Evolutionary conservation across 1,140 invertebrate genomes (phyloP).

Genomic region (Theocolax elegans): DNA sequence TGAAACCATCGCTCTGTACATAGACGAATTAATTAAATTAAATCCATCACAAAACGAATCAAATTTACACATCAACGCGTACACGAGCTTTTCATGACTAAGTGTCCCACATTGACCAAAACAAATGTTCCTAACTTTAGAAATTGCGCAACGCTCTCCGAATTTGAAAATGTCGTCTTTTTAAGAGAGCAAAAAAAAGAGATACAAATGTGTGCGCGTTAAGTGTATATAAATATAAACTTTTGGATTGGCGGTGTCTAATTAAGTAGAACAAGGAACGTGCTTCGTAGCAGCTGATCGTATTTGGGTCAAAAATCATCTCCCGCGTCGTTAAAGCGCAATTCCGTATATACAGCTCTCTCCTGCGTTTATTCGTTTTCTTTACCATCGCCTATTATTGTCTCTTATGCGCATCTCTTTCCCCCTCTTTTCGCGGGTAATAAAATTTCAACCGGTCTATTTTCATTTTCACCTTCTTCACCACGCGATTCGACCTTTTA

Average conservation of each 20-base stretch:
- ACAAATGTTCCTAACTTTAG: too few relatives aligned
- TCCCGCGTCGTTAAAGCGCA: slow-evolving; percentile 58
- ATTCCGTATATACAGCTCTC: slow-evolving; percentile 12
- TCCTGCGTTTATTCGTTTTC: slow-evolving; percentile 1
- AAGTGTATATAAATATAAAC: slow-evolving; percentile 17
- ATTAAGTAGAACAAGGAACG: slow-evolving; percentile 39
- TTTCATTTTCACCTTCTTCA: not conserved
- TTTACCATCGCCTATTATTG: slow-evolving; percentile 21
- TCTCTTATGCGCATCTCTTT: slow-evolving; percentile 48
- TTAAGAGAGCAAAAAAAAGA: not conserved
- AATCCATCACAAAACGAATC: too few relatives aligned
- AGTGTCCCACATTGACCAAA: too few relatives aligned
- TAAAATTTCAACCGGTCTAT: slow-evolving; percentile 35
- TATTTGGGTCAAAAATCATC: slow-evolving; percentile 63
- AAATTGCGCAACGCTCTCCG: slow-evolving; percentile 19
- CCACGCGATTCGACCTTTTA: too few relatives aligned
- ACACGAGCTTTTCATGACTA: too few relatives aligned
- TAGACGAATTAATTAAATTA: too few relatives aligned
- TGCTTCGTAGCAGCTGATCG: slow-evolving; percentile 36
- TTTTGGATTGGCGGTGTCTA: slow-evolving; percentile 18
- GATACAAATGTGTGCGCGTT: not conserved
- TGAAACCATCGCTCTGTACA: too few relatives aligned
- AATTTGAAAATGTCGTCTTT: slow-evolving; percentile 1
- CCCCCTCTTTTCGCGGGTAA: slow-evolving; percentile 52
- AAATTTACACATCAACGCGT: too few relatives aligned